These are phyloP conservation scores for Apteryx owenii DNA, from an alignment of 2,113 vertebrate genomes.

Conservation along the genomic window DNA sequence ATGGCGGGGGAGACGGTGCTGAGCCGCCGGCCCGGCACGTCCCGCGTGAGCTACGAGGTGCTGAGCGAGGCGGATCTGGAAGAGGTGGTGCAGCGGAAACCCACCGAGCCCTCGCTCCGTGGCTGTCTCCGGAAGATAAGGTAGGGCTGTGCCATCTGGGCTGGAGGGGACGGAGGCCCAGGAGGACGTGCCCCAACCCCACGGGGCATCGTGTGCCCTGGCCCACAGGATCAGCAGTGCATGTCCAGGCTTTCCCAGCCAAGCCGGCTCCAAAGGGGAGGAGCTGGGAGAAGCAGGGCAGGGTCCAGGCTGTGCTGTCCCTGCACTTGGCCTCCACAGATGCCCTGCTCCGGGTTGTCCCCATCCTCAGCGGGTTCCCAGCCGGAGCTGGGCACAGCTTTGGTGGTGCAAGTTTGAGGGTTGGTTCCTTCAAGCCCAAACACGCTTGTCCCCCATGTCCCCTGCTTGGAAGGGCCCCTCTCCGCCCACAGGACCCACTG, in stretches of 20 bases:
- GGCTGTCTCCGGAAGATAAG: slow-evolving; percentile 14
- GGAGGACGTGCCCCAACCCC: not conserved
- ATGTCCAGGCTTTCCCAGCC: no score
- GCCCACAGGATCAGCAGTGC: not conserved
- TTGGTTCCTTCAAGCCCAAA: not conserved
- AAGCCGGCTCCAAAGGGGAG: not conserved
- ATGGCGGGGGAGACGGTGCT: not conserved
- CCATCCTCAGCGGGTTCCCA: no score
- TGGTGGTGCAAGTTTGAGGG: not conserved
- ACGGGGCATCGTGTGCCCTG: rapidly evolving
- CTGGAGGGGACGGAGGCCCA: no score
- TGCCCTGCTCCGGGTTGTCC: not conserved
- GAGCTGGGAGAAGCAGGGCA: not conserved
- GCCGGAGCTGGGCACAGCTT: no score
- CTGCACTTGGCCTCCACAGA: not conserved
- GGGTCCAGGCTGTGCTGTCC: not conserved
- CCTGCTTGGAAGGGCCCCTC: not conserved
- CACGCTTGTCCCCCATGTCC: not conserved
- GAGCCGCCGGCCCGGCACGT: not conserved
- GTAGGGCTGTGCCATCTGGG: not conserved
- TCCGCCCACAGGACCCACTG: not conserved
- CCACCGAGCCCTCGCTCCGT: not conserved
- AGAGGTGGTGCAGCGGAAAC: slow-evolving; percentile 74
- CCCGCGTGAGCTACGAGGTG: slow-evolving; percentile 65
- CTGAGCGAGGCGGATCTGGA: slow-evolving; percentile 85